Evolutionary conservation across 2,888 invertebrate species (phyloP), one percentile per base, ranked within the genome.

Genomic region (Harpalus rufipes): DNA sequence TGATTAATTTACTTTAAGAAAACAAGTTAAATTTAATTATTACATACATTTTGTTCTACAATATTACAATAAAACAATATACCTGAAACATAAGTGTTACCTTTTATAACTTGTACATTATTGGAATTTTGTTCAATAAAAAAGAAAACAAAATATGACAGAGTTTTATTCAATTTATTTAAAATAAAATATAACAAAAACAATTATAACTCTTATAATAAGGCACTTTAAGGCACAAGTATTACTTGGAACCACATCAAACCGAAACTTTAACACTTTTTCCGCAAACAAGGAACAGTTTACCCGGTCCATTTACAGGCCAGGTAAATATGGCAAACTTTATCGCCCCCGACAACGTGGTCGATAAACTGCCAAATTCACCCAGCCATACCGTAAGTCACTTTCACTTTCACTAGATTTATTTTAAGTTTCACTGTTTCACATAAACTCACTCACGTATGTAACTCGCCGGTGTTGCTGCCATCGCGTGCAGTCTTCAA

Each of bases 261-360:
- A 16, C 84, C 51, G 41, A 12, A 63, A 61, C 78, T 72, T 51
- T 81, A 81, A 84, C 83, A 68, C 79, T 63, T 85, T 32, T 74
- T 79, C 56, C 12, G 63, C 72, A 58, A 82, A 59, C 32, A 39
- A 56, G 14, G 18, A 76, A 81, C 74, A 78, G 32, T 85, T 83
- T 83, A 83, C 65, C 86, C 86, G 84, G 86, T 85, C 83, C 84
- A 86, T 80, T 65, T 85, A 85, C 10, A 12, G 81, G 85, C 86
- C 83, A 84, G 84, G 80, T 51, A 84, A 84, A 80, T 68, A 51
- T 83, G 41, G 82, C 80, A 83, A 25, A 32, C 21, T 39, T 61
- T 61, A 56, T 14, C 39, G 39, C 39, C 44, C 44, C 44, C 44
- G 10, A 61, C 59, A 63, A 61, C 44, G 44, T 65, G 81, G 32